Base-by-base conservation (phyloP, 2,888 invertebrate species). In the Reticulitermes lucifugus region DNA sequence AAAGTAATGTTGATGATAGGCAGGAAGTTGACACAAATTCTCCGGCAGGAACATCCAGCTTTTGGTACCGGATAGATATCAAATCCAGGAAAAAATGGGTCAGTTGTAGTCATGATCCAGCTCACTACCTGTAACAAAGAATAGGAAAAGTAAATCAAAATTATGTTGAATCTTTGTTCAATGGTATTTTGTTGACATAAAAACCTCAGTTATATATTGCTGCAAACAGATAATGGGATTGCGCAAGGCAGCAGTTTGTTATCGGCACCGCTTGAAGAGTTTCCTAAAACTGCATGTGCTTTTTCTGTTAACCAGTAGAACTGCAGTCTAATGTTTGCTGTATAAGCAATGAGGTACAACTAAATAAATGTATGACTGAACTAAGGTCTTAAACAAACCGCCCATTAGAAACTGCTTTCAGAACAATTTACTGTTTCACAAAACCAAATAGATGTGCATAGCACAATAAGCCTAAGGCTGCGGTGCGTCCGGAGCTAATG, bases 121-220 rank as follows among this genome's bases (percentile, higher is more conserved):
- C 25, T 70, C 29, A 73, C 73, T 21, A 41, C 41, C 73, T 73
- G 73, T 41, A 73, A 73, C 73, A 73, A 35, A 41, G 73, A 73
- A 21, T 41, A 41, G 35, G 18, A 41, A 21, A 41, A 73, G 10
- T 73, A 73, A 73, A 73, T 73, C 73, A 41, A 41, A 41, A 73
- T 35, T 41, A 73, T 41, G 41, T 73, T 73, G 35, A 41, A 73
- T 22, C 18, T 73, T 35, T 41, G 73, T 73, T 73, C 73, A 73
- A 41, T 41, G 35, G 41, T 41, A 73, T 73, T 73, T 73, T 41
- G 41, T 73, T 73, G 73, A 73, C 41, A 4, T 35, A 73, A 73
- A 73, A 73, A 46, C 46, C 14, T 73, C 35, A 21, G 73, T 41
- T 29, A 41, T 70, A 70, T n/a, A 70, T 7, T 25, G 25, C 10